Evolutionary conservation across 1,140 invertebrate species (phyloP).

Genomic region (Apis laboriosa): DNA sequence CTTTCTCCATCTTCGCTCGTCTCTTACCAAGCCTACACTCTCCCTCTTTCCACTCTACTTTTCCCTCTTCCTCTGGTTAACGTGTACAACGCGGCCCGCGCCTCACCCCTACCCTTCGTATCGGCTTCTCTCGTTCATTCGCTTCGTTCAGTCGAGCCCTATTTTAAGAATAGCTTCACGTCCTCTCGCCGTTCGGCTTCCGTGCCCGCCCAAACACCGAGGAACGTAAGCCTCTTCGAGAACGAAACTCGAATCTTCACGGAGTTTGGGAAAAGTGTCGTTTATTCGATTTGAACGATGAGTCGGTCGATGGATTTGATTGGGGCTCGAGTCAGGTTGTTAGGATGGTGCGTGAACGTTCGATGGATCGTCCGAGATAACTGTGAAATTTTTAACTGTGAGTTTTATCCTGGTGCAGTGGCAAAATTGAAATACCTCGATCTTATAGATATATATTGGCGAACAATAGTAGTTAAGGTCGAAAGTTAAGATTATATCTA

Average conservation of each 20-base stretch:
- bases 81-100: not conserved
- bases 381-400: no score
- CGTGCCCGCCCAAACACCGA: constrained; percentile 16
- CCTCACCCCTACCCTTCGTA: constrained; percentile 17
- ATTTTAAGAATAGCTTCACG: constrained; percentile 70
- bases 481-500: no score
- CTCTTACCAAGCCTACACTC: constrained; percentile 43
- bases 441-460: no score
- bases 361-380: no score
- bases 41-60: constrained; percentile 22
- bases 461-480: no score
- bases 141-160: constrained; percentile 62
- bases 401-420: no score
- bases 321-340: not conserved
- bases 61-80: constrained; percentile 18
- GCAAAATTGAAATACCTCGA: no score
- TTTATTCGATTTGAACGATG: not conserved
- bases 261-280: not conserved
- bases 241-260: not conserved
- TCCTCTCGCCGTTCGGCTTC: constrained; percentile 52
- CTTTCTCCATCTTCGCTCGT: constrained; percentile 59
- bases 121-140: constrained; percentile 55
- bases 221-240: not conserved
- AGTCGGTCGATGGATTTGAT: not conserved
- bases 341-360: not conserved